Evolutionary conservation across 1,140 invertebrate species (phyloP).

Genomic region (Ericerus pela): DNA sequence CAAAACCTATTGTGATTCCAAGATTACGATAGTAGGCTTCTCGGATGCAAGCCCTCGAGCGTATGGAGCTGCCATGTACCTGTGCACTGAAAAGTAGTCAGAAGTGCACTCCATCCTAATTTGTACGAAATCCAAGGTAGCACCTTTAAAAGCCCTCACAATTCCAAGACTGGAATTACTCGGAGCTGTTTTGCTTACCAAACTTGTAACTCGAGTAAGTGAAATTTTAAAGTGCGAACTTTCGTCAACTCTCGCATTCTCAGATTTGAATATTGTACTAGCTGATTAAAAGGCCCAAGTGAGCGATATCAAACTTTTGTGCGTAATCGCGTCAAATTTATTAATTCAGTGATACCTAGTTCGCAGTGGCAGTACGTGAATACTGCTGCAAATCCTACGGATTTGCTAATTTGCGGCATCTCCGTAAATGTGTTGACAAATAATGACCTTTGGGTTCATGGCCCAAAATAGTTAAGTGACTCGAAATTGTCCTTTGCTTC

Average conservation of each 20-base stretch:
- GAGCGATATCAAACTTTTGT: neutral
- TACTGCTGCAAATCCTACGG: neutral
- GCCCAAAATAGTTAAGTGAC: neutral
- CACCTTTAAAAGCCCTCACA: neutral
- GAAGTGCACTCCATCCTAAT: neutral
- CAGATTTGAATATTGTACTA: neutral
- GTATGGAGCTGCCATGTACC: constrained; percentile 20
- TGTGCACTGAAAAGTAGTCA: neutral
- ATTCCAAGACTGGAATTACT: neutral
- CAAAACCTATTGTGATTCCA: constrained; percentile 3
- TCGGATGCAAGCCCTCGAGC: constrained; percentile 19
- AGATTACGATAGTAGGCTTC: constrained; percentile 21
- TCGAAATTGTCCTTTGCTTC: neutral
- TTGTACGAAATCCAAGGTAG: neutral
- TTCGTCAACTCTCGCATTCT: neutral
- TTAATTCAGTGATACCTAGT: neutral
- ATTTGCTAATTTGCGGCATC: neutral
- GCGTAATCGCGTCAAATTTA: neutral
- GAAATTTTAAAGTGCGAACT: neutral
- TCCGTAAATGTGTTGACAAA: neutral
- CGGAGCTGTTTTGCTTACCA: neutral
- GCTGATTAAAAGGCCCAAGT: neutral
- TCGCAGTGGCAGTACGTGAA: neutral
- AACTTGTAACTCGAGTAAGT: neutral
- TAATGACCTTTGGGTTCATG: neutral